These are phyloP conservation scores for Calameuta filiformis DNA, from an alignment of 2,888 invertebrate genomes.

Conservation along the genomic window DNA sequence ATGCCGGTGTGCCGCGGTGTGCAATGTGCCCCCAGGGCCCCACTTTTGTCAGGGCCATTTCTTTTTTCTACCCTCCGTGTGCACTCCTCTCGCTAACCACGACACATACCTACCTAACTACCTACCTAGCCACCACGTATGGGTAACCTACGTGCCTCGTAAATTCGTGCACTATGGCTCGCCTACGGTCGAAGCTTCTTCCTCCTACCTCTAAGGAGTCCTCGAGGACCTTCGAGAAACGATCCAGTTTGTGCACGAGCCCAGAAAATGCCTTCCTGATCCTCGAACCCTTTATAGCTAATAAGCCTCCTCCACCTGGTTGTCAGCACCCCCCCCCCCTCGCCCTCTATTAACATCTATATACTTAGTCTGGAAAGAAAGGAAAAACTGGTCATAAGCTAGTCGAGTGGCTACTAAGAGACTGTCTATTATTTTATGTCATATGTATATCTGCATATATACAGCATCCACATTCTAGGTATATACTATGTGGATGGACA, in stretches of 20 bases:
- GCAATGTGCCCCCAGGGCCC: slow-evolving; percentile 4
- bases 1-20: slow-evolving; percentile 50
- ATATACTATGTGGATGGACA: too few relatives aligned
- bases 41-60: slow-evolving; percentile 1
- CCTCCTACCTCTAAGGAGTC: slow-evolving; percentile 35
- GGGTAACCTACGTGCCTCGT: slow-evolving; percentile 43
- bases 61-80: neutral
- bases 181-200: slow-evolving; percentile 24
- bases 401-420: too few relatives aligned
- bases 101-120: slow-evolving; percentile 1
- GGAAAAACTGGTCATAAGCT: too few relatives aligned
- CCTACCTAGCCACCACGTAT: slow-evolving; percentile 30
- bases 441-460: too few relatives aligned
- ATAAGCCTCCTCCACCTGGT: slow-evolving; percentile 48
- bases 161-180: neutral
- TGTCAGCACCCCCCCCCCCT: neutral
- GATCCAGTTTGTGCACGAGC: slow-evolving; percentile 61
- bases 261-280: slow-evolving; percentile 54
- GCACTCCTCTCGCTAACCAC: neutral
- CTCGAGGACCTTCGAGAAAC: slow-evolving; percentile 21
- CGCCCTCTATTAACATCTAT: too few relatives aligned
- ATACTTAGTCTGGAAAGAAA: too few relatives aligned
- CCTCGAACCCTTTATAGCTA: slow-evolving; percentile 52
- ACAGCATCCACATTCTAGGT: too few relatives aligned
- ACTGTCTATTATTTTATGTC: too few relatives aligned